Conservation (phyloP, 2,888 invertebrate genomes). For the Silvanus unidentatus region DNA sequence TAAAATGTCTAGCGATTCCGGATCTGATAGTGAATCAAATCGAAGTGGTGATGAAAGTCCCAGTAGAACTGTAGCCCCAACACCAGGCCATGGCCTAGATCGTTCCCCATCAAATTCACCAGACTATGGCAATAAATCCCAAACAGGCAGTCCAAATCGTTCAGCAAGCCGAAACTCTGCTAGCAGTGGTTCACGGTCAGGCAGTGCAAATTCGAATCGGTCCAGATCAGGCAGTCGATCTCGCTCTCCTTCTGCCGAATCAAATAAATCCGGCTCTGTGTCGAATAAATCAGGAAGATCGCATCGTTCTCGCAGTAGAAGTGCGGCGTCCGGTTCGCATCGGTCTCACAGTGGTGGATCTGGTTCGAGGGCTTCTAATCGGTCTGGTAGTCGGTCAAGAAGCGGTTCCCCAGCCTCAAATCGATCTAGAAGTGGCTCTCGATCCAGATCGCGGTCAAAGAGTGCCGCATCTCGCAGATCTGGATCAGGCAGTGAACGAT, state of each 20-base stretch:
- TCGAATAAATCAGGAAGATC: slow-evolving; percentile 11
- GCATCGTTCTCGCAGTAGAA: slow-evolving; percentile 13
- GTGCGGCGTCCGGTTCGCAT: slow-evolving; percentile 19
- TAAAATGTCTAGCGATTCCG: slow-evolving; percentile 42
- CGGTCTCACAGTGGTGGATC: slow-evolving; percentile 16
- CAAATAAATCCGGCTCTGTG: slow-evolving; percentile 29
- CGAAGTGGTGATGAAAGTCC: slow-evolving; percentile 43
- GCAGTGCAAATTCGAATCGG: slow-evolving; percentile 26
- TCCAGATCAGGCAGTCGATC: slow-evolving; percentile 21
- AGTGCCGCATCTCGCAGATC: slow-evolving; percentile 20
- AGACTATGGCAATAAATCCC: slow-evolving; percentile 23
- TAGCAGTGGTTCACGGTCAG: slow-evolving; percentile 16
- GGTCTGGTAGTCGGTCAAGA: slow-evolving; percentile 17
- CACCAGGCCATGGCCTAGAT: slow-evolving; percentile 41
- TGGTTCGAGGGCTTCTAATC: slow-evolving; percentile 10
- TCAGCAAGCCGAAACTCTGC: slow-evolving; percentile 3
- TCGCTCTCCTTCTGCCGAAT: slow-evolving; percentile 32
- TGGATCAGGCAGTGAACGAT: slow-evolving; percentile 18
- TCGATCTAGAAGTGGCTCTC: slow-evolving; percentile 23
- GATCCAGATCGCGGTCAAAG: slow-evolving; percentile 17
- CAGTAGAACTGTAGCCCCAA: slow-evolving; percentile 42
- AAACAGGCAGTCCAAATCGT: slow-evolving; percentile 4
- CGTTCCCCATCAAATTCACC: slow-evolving; percentile 38
- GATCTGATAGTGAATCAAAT: slow-evolving; percentile 50
- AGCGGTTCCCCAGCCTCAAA: slow-evolving; percentile 19